Evolutionary conservation across 2,888 invertebrate species (phyloP), one percentile per base, ranked within the genome.

Genomic region (Ptycholaimellus sp.): DNA sequence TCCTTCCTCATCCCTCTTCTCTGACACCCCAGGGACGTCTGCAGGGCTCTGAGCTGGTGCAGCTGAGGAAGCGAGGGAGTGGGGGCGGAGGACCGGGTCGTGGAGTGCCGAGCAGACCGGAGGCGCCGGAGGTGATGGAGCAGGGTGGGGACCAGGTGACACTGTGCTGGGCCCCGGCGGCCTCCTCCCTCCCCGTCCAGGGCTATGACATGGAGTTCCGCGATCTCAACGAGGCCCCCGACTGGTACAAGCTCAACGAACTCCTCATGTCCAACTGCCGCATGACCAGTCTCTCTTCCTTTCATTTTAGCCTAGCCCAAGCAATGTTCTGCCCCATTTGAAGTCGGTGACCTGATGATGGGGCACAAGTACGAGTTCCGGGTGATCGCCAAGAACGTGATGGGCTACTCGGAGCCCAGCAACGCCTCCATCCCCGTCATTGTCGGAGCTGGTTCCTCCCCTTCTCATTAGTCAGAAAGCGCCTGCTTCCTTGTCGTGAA

Each of bases 181-280:
- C 52, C 28, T 52, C 52, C 38, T 35, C 42, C 3, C 44, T 53
- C 9, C 56, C 56, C 6, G 52, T 57, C n/a, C 38, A 54, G 45
- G 56, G 56, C 6, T 56, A 57, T 39, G 53, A 56, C 37, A 49
- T 56, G 6, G 56, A 56, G 32, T 56, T 57, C 37, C 46, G 55
- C n/a, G 56, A 56, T 36, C 39, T 49, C 25, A 49, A 48, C 45
- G 50, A 52, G 36, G 54, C 53, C 35, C 43, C 48, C 30, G 41
- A 40, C 13, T 56, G 56, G 56, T 56, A 50, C 41, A 50, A 52
- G 36, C 50, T 56, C 33, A 56, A 56, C 30, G 52, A 56, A 40
- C 44, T 48, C 14, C 47, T 57, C 7, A 49, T 54, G 22, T 44
- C 45, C 7, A 46, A 48, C 14, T 57, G 56, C 43, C 56, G 56